Evolutionary conservation across 2,888 invertebrate genomes (phyloP).

Genomic region (Coecobrya sp.): DNA sequence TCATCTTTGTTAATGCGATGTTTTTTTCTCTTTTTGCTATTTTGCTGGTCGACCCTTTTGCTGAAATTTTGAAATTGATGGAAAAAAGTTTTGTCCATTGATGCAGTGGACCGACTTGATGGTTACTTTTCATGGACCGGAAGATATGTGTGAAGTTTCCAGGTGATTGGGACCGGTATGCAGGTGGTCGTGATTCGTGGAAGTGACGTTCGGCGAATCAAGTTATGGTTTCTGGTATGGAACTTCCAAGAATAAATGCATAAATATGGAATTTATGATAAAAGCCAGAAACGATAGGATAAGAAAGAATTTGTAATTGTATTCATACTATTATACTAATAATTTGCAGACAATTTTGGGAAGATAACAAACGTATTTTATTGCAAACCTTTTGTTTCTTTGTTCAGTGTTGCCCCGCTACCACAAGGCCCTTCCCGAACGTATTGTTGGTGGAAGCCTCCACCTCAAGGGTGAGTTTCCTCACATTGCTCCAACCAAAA

Average conservation of each 20-base stretch:
- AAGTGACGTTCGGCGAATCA: too few species aligned
- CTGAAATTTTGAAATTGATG: constrained; percentile 69
- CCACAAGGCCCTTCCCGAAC: constrained; percentile 58
- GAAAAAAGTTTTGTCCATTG: constrained; percentile 74
- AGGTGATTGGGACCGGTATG: too few species aligned
- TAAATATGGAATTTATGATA: too few species aligned
- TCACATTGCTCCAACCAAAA: constrained; percentile 79
- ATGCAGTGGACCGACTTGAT: not conserved
- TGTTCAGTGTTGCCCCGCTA: constrained; percentile 68
- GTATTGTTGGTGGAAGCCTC: constrained; percentile 78
- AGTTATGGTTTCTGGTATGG: too few species aligned
- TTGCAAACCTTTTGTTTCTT: not conserved
- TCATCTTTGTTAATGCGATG: constrained; percentile 78
- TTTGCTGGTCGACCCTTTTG: constrained; percentile 84
- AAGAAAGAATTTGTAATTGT: too few species aligned
- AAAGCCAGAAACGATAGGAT: too few species aligned
- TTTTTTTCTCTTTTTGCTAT: constrained; percentile 84
- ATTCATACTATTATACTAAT: too few species aligned
- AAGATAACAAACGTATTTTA: too few species aligned
- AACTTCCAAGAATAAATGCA: too few species aligned
- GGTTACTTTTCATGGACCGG: not conserved
- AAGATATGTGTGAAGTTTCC: constrained; percentile 37
- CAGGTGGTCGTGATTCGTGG: too few species aligned
- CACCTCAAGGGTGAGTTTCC: too few species aligned
- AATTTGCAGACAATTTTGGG: too few species aligned